Base-by-base conservation (phyloP, 2,113 vertebrate genomes). In the Crotalus helleri region DNA sequence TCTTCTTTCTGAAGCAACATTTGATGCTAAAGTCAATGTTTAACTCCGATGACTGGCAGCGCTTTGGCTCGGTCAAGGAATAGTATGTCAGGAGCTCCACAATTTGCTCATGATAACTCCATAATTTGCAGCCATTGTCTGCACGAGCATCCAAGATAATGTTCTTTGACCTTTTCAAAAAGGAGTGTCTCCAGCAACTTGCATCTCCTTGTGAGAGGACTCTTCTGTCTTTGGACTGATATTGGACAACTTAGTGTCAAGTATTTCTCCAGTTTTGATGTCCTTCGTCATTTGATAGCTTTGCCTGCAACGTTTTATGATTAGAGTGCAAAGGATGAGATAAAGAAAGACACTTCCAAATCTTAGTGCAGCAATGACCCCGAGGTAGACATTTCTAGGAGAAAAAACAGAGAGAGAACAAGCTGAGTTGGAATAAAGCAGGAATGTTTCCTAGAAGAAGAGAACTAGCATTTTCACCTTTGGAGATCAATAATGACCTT, bases 341-440 rank as follows among this genome's bases (percentile, higher is more conserved):
- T 96, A 95, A n/a, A 97, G 46, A 81, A 97, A 29, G 90, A 93
- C 94, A 64, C 94, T 94, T 86, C 94, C 96, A 96, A 95, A 86
- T 74, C 95, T 92, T 1, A 97, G 90, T 49, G 93, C 95, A 51
- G 93, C 53, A 93, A 93, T 92, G 49, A 97, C 95, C 92, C 96
- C 96, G 81, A 97, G 95, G 19, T 97, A 97, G 87, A 96, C 91
- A 51, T 96, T 95, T 92, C 96, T 97, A 39, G 90, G 49, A 93
- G 53, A 9, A 3, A 17, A 81, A 12, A 46, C 0, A 1, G 57
- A 90, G 90, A 17, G n/a, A 33, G 94, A 85, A 59, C 17, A 81
- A 44, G 33, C 33, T 81, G 7, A 81, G 33, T 81, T 81, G 33
- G 74, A 44, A 81, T 3, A 81, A 33, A 81, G 74, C 74, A 23